phyloP scores from a whole-genome alignment of 1,140 invertebrate species.

The Lysiphlebus fabarum region DNA sequence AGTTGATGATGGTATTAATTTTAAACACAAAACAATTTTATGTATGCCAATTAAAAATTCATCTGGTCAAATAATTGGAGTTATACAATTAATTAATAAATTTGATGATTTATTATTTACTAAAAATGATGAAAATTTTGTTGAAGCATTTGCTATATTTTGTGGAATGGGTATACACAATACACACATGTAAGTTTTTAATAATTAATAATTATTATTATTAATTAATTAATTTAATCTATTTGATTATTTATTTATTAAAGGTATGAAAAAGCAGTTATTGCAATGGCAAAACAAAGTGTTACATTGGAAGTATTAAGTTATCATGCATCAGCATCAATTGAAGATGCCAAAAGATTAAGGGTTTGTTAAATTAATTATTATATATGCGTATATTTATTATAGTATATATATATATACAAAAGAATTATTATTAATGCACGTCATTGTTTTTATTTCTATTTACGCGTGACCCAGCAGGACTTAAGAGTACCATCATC shows the following conservation, averaged over 20 bases:
- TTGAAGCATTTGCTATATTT: conserved; percentile 95
- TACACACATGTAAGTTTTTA: conserved; percentile 75
- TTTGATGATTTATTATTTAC: conserved; percentile 84
- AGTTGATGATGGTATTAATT: conserved; percentile 74
- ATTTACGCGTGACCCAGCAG: conserved; percentile 45
- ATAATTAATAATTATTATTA: conserved; percentile 7
- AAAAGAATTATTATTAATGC: neutral
- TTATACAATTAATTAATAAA: conserved; percentile 91
- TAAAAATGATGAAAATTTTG: conserved; percentile 90
- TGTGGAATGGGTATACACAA: conserved; percentile 97
- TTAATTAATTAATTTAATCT: conserved; percentile 10
- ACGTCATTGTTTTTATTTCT: conserved; percentile 13
- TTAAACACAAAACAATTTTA: conserved; percentile 80
- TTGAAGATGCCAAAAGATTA: conserved; percentile 81
- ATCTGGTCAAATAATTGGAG: conserved; percentile 83
- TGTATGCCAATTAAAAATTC: conserved; percentile 94
- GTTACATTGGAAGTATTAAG: conserved; percentile 93
- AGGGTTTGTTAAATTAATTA: conserved; percentile 62
- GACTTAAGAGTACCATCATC: conserved; percentile 75
- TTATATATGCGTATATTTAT: too few relatives aligned
- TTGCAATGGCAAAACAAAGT: conserved; percentile 91
- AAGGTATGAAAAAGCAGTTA: conserved; percentile 85
- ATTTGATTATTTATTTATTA: conserved; percentile 17
- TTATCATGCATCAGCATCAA: conserved; percentile 90
- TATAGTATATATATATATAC: too few relatives aligned